These are phyloP conservation scores for Caenorhabditis sp. DNA, from an alignment of 2,888 invertebrate genomes.

Conservation along the genomic window DNA sequence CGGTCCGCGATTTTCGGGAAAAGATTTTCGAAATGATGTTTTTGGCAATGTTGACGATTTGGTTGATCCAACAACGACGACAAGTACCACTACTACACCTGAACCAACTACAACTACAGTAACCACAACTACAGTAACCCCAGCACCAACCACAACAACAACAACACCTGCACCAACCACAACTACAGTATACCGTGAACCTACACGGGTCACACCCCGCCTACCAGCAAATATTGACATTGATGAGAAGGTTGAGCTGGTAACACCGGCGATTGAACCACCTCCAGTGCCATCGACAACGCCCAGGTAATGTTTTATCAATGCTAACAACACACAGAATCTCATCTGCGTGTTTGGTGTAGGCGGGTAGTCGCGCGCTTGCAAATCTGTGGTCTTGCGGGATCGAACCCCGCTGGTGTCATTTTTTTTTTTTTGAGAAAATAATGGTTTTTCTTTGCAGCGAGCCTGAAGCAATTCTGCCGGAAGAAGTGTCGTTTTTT, in stretches of 20 bases:
- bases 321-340: too few species aligned
- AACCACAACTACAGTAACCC: constrained; percentile 12
- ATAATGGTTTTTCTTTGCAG: too few species aligned
- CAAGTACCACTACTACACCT: constrained; percentile 12
- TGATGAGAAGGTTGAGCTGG: constrained; percentile 25
- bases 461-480: too few species aligned
- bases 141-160: constrained; percentile 19
- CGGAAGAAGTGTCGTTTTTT: not conserved
- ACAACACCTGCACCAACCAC: constrained; percentile 12
- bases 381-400: too few species aligned
- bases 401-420: too few species aligned
- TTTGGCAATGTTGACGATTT: constrained; percentile 34
- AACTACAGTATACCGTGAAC: constrained; percentile 11
- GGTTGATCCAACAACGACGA: constrained; percentile 8
- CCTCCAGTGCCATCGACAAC: not conserved
- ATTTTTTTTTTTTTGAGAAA: too few species aligned
- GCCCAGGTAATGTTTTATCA: too few species aligned
- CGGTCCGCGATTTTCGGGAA: constrained; percentile 19
- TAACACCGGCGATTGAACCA: constrained; percentile 17
- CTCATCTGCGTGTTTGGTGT: too few species aligned
- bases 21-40: constrained; percentile 24
- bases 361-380: too few species aligned
- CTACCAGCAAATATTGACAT: constrained; percentile 15
- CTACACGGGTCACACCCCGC: constrained; percentile 23
- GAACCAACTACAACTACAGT: constrained; percentile 13